Base-by-base conservation (phyloP, 2,888 invertebrate species). In the Drosophila koepferae region DNA sequence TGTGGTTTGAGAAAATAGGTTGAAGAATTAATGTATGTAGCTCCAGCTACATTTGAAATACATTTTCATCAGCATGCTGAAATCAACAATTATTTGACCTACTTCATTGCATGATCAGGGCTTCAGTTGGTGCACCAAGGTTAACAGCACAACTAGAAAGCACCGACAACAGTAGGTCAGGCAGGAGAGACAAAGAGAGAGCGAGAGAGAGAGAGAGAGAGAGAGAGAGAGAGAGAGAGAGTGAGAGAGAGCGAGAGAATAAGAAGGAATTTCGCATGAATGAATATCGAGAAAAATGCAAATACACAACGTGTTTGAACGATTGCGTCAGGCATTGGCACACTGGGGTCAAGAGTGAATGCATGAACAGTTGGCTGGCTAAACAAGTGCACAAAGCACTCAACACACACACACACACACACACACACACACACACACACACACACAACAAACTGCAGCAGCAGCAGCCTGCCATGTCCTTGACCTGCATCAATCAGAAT, bases 361-460 rank as follows among this genome's bases (percentile, higher is more conserved):
- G 75, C 67, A 60, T 63, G 61, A 79, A 82, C 60, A 79, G 72
- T 67, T 75, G 72, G 66, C 80, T 79, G 75, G 67, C 63, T 65
- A 67, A 75, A 79, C 61, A 49, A 79, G 82, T 63, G 75, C 55
- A 51, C 36, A 38, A 41, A 36, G 51, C 66, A 48, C 64, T 51
- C 51, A 41, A 18, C 40, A 40, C 38, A 10, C 44, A 59, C 28
- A 28, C 20, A 18, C 40, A 40, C 38, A 10, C 44, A 59, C 28
- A 28, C 20, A 18, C 40, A 40, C 38, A 10, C 44, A 18, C 40
- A 40, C 38, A 10, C 44, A 59, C 28, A 28, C 20, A 18, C 40
- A 40, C 38, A 10, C 44, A 59, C 28, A 28, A 38, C 53, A 36
- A 34, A 36, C 36, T 5, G 9, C 5, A 12, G 36, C 49, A 10